phyloP scores from a whole-genome alignment of 2,888 invertebrate species.

The Sminthurides aquaticus region DNA sequence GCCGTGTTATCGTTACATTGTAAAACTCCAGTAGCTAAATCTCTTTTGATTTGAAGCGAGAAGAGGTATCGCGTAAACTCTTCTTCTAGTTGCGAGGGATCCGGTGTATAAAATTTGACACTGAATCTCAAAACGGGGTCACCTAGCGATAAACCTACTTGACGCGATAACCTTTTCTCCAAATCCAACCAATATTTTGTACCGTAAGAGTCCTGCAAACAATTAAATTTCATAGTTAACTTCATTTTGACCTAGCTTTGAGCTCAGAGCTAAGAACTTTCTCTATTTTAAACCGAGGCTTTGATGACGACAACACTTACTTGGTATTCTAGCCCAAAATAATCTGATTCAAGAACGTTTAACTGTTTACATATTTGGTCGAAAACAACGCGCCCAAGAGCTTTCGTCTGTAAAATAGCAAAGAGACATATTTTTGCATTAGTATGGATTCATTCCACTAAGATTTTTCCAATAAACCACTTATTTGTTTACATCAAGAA shows the following conservation, averaged over 20 bases:
- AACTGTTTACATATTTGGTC: slow-evolving; percentile 95
- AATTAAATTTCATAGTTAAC: too few relatives aligned
- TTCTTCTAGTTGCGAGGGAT: slow-evolving; percentile 89
- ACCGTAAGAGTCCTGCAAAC: slow-evolving; percentile 21
- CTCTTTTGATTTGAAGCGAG: slow-evolving; percentile 94
- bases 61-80: slow-evolving; percentile 97
- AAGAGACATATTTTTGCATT: too few relatives aligned
- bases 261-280: too few relatives aligned
- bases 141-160: slow-evolving; percentile 80
- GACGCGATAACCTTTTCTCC: slow-evolving; percentile 91
- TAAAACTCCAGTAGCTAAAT: slow-evolving; percentile 81
- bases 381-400: slow-evolving; percentile 83
- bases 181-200: slow-evolving; percentile 91
- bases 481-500: too few relatives aligned
- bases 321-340: slow-evolving; percentile 96
- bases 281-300: too few relatives aligned
- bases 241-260: too few relatives aligned
- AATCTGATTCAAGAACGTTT: slow-evolving; percentile 92
- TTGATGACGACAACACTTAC: too few relatives aligned
- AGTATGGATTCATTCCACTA: too few relatives aligned
- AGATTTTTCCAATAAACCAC: too few relatives aligned
- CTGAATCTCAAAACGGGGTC: slow-evolving; percentile 66
- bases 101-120: slow-evolving; percentile 98
- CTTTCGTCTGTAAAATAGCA: slow-evolving; percentile 87
- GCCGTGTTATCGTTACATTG: slow-evolving; percentile 98